Conservation (phyloP, 23 tunicate genomes). For the Clavelina lepadiformis region DNA sequence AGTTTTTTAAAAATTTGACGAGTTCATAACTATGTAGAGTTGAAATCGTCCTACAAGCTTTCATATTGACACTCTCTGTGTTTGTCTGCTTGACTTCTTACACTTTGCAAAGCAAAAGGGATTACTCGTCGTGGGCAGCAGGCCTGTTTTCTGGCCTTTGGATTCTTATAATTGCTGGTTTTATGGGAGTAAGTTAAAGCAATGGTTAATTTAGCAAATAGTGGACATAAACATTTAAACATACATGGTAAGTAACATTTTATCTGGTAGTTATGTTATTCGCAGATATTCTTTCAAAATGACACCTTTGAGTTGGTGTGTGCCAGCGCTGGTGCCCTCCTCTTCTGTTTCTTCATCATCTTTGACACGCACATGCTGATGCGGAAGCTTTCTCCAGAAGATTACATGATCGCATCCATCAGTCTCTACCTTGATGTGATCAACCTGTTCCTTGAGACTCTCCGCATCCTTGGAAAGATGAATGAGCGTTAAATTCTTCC, state of each 20-base stretch:
- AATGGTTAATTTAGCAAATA: neutral
- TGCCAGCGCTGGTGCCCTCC: slow-evolving; percentile 76
- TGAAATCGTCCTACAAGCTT: slow-evolving; percentile 87
- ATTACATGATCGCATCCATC: slow-evolving; percentile 84
- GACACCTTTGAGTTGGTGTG: slow-evolving; percentile 67
- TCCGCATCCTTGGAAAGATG: slow-evolving; percentile 58
- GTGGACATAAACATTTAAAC: neutral
- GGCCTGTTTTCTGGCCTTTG: slow-evolving; percentile 66
- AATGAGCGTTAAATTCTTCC: slow-evolving; percentile 24
- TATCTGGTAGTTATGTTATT: slow-evolving; percentile 9
- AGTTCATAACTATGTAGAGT: slow-evolving; percentile 40
- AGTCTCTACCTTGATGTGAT: slow-evolving; percentile 92
- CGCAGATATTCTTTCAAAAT: slow-evolving; percentile 52
- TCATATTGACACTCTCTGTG: slow-evolving; percentile 77
- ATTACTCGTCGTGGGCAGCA: slow-evolving; percentile 91
- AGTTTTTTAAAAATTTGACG: no score
- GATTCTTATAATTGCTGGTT: slow-evolving; percentile 74
- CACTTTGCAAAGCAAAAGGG: slow-evolving; percentile 90
- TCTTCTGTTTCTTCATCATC: slow-evolving; percentile 91
- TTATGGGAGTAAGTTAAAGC: slow-evolving; percentile 59
- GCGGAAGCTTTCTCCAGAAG: slow-evolving; percentile 79
- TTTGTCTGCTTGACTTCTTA: slow-evolving; percentile 75
- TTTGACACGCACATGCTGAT: slow-evolving; percentile 92
- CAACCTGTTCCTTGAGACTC: slow-evolving; percentile 86
- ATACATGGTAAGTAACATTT: neutral